Evolutionary conservation across 2,797 vertebrate genomes (phyloP), one percentile per base, ranked within the genome.

Genomic region (Mionectes olivaceus): DNA sequence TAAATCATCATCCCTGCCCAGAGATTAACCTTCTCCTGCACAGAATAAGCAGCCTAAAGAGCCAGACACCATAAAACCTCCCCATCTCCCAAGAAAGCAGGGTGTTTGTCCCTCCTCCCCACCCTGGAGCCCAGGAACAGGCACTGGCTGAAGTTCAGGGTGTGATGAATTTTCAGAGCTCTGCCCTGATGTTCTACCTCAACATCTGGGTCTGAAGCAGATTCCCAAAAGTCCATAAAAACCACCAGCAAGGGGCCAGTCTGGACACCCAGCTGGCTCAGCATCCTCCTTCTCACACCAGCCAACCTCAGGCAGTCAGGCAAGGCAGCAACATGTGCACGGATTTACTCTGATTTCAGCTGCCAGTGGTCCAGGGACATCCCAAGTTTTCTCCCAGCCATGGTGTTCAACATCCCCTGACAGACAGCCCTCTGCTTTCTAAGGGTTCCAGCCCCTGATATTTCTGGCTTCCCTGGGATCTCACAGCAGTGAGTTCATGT

Each of bases 401-500:
- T 0, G 12, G 28, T 17, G 14, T 27, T 37, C 24, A n/a, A 43
- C 41, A 28, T 2, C 9, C 35, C 15, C 59, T 3, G 10, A 1
- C 0, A 74, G 17, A 12, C 25, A 50, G 5, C 3, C 18, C 10
- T 24, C 46, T 64, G 37, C 63, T 74, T 46, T 22, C 89, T 5
- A 39, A 63, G 30, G 1, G 37, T 75, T 28, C 49, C 61, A 70
- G 56, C n/a, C 56, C 52, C 22, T 2, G 46, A 0, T 3, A 11
- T 5, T 41, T 12, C 46, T 65, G 64, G 0, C 25, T 57, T 46
- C 24, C 8, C 2, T 1, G 8, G 12, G 63, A 37, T 7, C 28
- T 32, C 10, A 0, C 19, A 24, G 57, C 15, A 23, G 4, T 0
- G 22, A 46, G 21, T 2, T 46, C 49, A 3, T 5, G 0, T 3